These are phyloP conservation scores for Limnothrissa miodon DNA, from an alignment of 2,113 vertebrate species.

Conservation along the genomic window DNA sequence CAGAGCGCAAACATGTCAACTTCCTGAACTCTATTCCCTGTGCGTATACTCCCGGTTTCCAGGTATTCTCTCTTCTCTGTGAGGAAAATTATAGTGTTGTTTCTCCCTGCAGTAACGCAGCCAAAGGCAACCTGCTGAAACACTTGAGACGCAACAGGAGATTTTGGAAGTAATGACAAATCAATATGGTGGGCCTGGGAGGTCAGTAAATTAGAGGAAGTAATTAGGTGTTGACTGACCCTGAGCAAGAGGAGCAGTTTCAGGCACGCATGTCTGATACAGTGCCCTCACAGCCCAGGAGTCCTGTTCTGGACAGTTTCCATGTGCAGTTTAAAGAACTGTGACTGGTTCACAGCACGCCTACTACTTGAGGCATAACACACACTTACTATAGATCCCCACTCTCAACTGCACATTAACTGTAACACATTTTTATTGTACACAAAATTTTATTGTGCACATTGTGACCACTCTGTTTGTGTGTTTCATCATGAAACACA, in stretches of 20 bases:
- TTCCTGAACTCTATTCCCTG: background rate
- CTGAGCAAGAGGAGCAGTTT: constrained; percentile 27
- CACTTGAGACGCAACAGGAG: constrained; percentile 27
- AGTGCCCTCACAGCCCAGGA: background rate
- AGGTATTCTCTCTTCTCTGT: constrained; percentile 51
- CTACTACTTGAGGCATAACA: background rate
- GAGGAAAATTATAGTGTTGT: constrained; percentile 14
- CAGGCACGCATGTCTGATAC: background rate
- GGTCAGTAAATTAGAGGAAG: constrained; percentile 34
- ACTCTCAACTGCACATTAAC: background rate
- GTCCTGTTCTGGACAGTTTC: background rate
- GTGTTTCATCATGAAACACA: background rate
- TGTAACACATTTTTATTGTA: background rate
- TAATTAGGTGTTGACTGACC: constrained; percentile 47
- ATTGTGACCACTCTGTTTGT: background rate
- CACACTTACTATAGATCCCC: background rate
- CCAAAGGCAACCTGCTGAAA: constrained; percentile 43
- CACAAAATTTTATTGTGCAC: too few species aligned
- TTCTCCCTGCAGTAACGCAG: constrained; percentile 45
- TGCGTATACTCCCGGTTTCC: constrained; percentile 44
- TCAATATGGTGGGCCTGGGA: constrained; percentile 37
- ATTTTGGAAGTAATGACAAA: constrained; percentile 45
- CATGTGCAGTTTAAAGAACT: background rate
- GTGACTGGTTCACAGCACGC: background rate
- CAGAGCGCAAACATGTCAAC: background rate